Conservation (phyloP, 2,888 invertebrate genomes). For the Andrena dorsata region DNA sequence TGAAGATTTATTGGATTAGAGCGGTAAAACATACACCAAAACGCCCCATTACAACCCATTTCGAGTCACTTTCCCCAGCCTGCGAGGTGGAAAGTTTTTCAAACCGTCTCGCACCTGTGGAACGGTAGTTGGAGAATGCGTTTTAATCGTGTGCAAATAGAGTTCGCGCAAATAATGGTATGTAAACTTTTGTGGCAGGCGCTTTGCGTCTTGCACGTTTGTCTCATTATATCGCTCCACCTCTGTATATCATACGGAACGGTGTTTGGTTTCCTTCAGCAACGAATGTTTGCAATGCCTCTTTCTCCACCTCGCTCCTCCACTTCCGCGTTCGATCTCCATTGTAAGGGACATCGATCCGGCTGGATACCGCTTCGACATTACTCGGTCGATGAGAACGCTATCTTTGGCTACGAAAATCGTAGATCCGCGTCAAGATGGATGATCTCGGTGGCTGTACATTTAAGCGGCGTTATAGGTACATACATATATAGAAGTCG, state of each 20-base stretch:
- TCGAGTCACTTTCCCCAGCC: too few species aligned
- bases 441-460: constrained; percentile 70
- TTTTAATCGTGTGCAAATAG: constrained; percentile 39
- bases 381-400: constrained; percentile 20
- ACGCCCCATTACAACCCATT: neutral
- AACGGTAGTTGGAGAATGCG: neutral
- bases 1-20: too few species aligned
- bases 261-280: constrained; percentile 20
- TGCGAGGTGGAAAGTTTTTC: neutral
- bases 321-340: neutral
- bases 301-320: neutral
- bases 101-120: neutral
- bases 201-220: constrained; percentile 6
- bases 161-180: constrained; percentile 46
- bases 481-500: constrained; percentile 51
- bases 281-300: constrained; percentile 1
- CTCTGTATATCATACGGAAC: neutral
- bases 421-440: constrained; percentile 50
- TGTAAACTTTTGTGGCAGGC: constrained; percentile 29
- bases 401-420: constrained; percentile 41
- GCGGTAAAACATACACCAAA: neutral
- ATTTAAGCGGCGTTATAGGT: constrained; percentile 65
- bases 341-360: constrained; percentile 16
- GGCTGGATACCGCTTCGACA: neutral
- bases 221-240: constrained; percentile 4